Evolutionary conservation across 1,140 invertebrate species (phyloP).

Genomic region (Caerostris darwini): DNA sequence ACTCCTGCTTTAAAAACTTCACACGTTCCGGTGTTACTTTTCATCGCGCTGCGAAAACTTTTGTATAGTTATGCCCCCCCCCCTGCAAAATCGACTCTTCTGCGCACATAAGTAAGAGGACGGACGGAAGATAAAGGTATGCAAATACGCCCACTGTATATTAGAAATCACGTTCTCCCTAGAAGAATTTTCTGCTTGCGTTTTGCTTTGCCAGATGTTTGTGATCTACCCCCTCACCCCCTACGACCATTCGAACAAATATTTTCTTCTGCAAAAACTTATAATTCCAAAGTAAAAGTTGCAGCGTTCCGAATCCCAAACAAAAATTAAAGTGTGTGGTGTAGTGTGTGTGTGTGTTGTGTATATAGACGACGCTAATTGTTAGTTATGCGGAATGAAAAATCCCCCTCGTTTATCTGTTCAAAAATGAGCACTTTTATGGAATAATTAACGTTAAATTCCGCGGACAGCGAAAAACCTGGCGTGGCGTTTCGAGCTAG

Average conservation of each 20-base stretch:
- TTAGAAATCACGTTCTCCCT: slow-evolving; percentile 64
- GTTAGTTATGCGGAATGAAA: slow-evolving; percentile 74
- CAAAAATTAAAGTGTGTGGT: slow-evolving; percentile 47
- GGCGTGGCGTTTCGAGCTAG: not conserved
- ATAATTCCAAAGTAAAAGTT: slow-evolving; percentile 48
- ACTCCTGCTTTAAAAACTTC: slow-evolving; percentile 48
- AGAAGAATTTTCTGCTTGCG: slow-evolving; percentile 26
- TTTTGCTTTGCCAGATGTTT: not conserved
- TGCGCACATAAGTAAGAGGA: not conserved
- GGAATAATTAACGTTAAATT: slow-evolving; percentile 76
- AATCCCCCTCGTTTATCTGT: slow-evolving; percentile 33
- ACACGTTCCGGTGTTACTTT: slow-evolving; percentile 22
- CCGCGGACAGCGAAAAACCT: slow-evolving; percentile 73
- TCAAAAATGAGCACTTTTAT: slow-evolving; percentile 74
- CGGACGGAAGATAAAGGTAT: slow-evolving; percentile 52
- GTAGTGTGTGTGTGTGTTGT: not conserved
- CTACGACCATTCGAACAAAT: not conserved
- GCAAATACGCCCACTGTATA: slow-evolving; percentile 72
- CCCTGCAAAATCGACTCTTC: not conserved
- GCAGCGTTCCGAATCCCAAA: slow-evolving; percentile 47
- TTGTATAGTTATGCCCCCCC: not conserved
- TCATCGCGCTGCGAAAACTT: slow-evolving; percentile 17
- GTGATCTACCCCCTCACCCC: not conserved
- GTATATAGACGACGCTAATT: slow-evolving; percentile 56
- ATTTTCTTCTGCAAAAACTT: slow-evolving; percentile 72